Conservation (phyloP, 1,140 invertebrate species). For the Trichomalopsis sarcophagae region DNA sequence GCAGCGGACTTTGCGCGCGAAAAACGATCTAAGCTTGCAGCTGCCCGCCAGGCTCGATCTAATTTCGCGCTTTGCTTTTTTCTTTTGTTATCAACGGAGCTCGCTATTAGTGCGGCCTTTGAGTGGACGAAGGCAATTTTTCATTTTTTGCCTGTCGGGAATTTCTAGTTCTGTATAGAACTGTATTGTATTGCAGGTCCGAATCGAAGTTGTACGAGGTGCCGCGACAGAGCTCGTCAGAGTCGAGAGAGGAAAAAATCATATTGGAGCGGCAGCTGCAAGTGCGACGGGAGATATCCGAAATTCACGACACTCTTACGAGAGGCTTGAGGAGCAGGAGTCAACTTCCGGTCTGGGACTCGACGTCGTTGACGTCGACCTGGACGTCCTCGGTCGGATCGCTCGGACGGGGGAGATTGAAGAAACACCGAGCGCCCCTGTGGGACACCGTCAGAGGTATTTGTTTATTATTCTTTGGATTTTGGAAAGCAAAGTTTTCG, state of each 20-base stretch:
- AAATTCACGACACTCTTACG: conserved; percentile 64
- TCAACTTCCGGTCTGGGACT: conserved; percentile 59
- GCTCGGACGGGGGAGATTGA: conserved; percentile 55
- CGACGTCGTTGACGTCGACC: conserved; percentile 56
- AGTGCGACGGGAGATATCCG: conserved; percentile 62
- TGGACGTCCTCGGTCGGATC: conserved; percentile 64
- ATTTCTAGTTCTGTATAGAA: not conserved
- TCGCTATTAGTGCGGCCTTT: not conserved
- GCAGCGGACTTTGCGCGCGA: not conserved
- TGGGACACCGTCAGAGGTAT: conserved; percentile 64
- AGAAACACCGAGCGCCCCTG: conserved; percentile 51
- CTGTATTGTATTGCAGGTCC: conserved; percentile 52
- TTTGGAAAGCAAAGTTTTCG: not conserved
- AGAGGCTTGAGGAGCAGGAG: conserved; percentile 58
- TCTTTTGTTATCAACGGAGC: conserved; percentile 9
- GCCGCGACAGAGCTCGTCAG: conserved; percentile 39
- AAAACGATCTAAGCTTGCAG: conserved; percentile 25
- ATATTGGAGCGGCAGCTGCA: conserved; percentile 62
- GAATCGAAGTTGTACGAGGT: conserved; percentile 58
- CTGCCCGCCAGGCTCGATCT: not conserved
- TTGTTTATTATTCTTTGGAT: conserved; percentile 6
- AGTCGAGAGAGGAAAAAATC: conserved; percentile 54
- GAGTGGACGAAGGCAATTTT: not conserved
- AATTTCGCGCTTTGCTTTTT: conserved; percentile 3
- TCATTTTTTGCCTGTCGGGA: not conserved